phyloP scores from a whole-genome alignment of 2,888 invertebrate genomes.

The Drosophila mulleri region DNA sequence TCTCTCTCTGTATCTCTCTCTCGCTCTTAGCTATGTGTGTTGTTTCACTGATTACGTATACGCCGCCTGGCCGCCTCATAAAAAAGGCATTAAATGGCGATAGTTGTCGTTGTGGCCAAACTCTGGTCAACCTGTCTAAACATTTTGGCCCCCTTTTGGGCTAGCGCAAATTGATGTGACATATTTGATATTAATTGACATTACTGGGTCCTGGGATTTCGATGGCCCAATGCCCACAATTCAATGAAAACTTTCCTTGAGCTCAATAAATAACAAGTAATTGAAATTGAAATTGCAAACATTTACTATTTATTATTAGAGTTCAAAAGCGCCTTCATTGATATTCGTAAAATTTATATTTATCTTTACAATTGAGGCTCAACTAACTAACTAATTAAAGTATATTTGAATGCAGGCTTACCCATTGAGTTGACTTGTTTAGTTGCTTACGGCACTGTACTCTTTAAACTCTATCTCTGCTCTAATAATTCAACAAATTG shows the following conservation, averaged over 20 bases:
- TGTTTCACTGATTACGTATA: slow-evolving; percentile 44
- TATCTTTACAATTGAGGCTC: not conserved
- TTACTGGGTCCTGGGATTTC: slow-evolving; percentile 1
- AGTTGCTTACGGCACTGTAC: not conserved
- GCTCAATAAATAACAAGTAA: slow-evolving; percentile 5
- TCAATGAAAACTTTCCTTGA: not conserved
- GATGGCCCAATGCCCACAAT: not conserved
- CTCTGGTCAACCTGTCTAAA: slow-evolving; percentile 20
- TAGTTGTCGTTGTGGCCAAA: slow-evolving; percentile 34
- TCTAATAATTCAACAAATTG: no score
- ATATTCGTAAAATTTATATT: not conserved
- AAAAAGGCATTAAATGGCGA: slow-evolving; percentile 47
- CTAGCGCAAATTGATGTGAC: slow-evolving; percentile 31
- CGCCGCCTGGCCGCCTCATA: slow-evolving; percentile 39
- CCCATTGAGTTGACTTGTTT: not conserved
- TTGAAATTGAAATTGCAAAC: not conserved
- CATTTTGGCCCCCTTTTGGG: slow-evolving; percentile 10
- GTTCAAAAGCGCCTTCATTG: not conserved
- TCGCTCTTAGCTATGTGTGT: not conserved
- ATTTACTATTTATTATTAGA: not conserved
- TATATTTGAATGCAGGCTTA: no score
- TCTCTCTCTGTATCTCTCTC: not conserved
- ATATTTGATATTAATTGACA: slow-evolving; percentile 38
- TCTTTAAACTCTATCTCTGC: not conserved
- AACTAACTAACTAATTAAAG: no score